Evolutionary conservation across 2,888 invertebrate species (phyloP).

Genomic region (Morinoia aosen): DNA sequence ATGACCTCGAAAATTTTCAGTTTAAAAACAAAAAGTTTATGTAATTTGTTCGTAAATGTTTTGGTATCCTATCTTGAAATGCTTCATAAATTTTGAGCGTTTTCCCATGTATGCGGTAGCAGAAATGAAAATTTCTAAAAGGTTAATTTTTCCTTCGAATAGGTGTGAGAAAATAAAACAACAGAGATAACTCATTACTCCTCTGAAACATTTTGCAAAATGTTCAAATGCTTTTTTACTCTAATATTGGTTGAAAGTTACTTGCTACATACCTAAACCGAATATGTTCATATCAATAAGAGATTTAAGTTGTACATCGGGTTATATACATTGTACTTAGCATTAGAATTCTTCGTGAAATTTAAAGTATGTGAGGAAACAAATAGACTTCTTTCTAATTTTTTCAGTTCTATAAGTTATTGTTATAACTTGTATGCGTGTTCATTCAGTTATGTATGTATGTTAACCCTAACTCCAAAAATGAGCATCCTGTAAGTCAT

Average conservation of each 20-base stretch:
- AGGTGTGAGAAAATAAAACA: neutral
- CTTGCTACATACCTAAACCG: neutral
- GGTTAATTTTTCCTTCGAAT: neutral
- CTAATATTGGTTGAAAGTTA: too few species aligned
- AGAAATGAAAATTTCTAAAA: neutral
- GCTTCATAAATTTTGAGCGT: neutral
- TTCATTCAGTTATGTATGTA: too few species aligned
- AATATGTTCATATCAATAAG: neutral
- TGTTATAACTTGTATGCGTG: too few species aligned
- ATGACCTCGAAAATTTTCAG: too few species aligned
- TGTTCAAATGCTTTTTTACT: too few species aligned
- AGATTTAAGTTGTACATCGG: neutral
- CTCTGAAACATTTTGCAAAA: neutral
- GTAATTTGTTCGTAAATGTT: too few species aligned
- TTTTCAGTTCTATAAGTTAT: too few species aligned
- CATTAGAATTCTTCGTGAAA: neutral
- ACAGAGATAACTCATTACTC: neutral
- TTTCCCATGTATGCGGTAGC: neutral
- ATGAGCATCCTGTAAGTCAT: too few species aligned
- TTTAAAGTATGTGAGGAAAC: neutral
- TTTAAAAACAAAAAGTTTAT: too few species aligned
- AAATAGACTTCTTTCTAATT: neutral
- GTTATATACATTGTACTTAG: neutral
- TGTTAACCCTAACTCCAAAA: too few species aligned
- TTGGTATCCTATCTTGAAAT: neutral